Evolutionary conservation across 1,140 invertebrate species (phyloP), one percentile per base, ranked within the genome.

Genomic region (Bombus sibiricus): DNA sequence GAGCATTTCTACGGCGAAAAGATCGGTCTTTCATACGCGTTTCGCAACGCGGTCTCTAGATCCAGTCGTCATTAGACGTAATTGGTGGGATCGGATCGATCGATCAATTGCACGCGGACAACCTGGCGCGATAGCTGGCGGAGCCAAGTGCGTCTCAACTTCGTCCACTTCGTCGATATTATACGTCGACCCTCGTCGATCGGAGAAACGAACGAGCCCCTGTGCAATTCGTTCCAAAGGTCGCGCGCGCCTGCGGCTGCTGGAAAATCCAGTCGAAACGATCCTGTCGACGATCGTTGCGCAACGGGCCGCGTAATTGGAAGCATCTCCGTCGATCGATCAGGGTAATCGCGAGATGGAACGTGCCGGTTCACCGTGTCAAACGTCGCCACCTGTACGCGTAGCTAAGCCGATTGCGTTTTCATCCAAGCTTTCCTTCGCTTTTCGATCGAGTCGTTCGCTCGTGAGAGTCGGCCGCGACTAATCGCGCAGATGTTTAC

Each of bases 381-480:
- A 72, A 88, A 89, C 86, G 77, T 85, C 91, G 90, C 92, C 93
- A 94, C 93, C 93, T 94, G 93, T 94, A 89, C 90, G 83, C 74
- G 47, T 93, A 76, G 89, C 93, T 88, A 93, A 94, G 83, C 79
- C 91, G 93, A 93, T 93, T 92, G 91, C 90, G 85, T 90, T 92
- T 91, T 88, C 89, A 85, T 68, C 83, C 77, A 62, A 73, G 87
- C 89, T 89, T 91, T 86, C 85, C 87, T 90, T 66, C 34, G 88
- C 88, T 93, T 93, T 43, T 93, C 92, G 92, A 93, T 92, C 92
- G 88, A 92, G 89, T 92, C 80, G 57, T 25, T n/a, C 37, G 75
- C 25, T 12, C 37, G 57, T 78, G 75, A 78, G 59, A 41, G 64
- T 78, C 75, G 57, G 59, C 75, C 57, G 59, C 57, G 75, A 18